phyloP scores from a whole-genome alignment of 2,113 vertebrate species.

The Eulacestoma nigropectus region DNA sequence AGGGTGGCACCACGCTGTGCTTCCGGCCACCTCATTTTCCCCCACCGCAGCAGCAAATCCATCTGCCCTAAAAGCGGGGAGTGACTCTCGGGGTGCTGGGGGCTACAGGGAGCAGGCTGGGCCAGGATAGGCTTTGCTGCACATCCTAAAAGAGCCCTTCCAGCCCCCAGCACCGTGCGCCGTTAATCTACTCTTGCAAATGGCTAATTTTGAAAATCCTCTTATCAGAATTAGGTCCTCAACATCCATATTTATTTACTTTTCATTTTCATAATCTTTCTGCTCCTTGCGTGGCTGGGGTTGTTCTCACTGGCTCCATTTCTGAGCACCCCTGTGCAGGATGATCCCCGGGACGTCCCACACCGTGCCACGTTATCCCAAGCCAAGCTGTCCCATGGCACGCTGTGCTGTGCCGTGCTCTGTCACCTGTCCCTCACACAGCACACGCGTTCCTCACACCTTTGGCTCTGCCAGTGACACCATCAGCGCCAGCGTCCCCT shows the following conservation, averaged over 20 bases:
- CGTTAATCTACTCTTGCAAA: constrained; percentile 74
- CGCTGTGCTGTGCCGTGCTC: neutral
- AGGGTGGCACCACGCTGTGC: accelerated
- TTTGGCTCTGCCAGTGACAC: neutral
- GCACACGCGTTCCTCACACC: neutral
- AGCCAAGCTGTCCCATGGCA: too few relatives aligned
- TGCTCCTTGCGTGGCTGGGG: neutral
- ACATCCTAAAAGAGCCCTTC: constrained; percentile 44
- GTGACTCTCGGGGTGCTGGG: neutral
- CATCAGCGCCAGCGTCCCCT: accelerated
- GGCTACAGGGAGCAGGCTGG: neutral
- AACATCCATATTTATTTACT: constrained; percentile 77
- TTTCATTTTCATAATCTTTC: constrained; percentile 71
- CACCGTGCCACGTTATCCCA: accelerated
- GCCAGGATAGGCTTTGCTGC: neutral
- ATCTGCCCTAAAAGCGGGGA: constrained; percentile 15
- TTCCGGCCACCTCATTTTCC: neutral
- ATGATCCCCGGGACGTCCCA: neutral
- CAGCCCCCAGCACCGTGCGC: constrained; percentile 12
- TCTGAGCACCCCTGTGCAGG: neutral
- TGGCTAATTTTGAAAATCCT: constrained; percentile 80
- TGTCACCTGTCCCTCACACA: neutral
- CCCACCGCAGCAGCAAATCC: constrained; percentile 35
- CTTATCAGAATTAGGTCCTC: constrained; percentile 77
- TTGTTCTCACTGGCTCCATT: neutral